Evolutionary conservation across 1,140 invertebrate genomes (phyloP), one percentile per base, ranked within the genome.

Genomic region (Megalopta genalis): DNA sequence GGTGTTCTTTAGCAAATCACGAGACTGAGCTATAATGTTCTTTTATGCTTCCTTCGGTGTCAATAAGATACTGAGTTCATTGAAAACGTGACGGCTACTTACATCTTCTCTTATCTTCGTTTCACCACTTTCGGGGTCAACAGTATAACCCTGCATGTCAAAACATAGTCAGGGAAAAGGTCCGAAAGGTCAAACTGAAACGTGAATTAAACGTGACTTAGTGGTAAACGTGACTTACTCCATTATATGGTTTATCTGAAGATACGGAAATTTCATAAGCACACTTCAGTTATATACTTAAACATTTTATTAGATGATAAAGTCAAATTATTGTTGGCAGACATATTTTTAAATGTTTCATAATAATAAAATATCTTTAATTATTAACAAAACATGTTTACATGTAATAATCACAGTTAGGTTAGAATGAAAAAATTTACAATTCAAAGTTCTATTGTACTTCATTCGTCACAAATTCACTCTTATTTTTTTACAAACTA

Each of bases 121-220:
- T 87, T 92, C 88, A 86, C 88, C 87, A 88, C 85, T 86, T 86
- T 89, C 76, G 63, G 86, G 91, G 89, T 92, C 91, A 90, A 89
- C 81, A 37, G 88, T 72, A 71, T 91, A 89, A 91, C 90, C 88
- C 87, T 90, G 86, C 91, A 92, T 93, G 91, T 92, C 91, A 84
- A 80, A 86, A 79, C 87, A 90, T 88, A 76, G 70, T 89, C 68
- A 77, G 80, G 74, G 65, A 82, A 87, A 85, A 86, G 88, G 80
- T 83, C 62, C 81, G 87, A 76, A 86, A 87, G 89, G 88, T 88
- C 73, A 77, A 80, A 84, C 65, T 62, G 81, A 92, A 92, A 91
- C 91, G 91, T 93, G 91, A 91, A 86, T 91, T 76, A 91, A 92
- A 91, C 90, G 90, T 91, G 91, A 92, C 87, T 90, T 79, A 39